Base-by-base conservation (phyloP, 2,888 invertebrate species). In the Caenorhabditis drosophilae region DNA sequence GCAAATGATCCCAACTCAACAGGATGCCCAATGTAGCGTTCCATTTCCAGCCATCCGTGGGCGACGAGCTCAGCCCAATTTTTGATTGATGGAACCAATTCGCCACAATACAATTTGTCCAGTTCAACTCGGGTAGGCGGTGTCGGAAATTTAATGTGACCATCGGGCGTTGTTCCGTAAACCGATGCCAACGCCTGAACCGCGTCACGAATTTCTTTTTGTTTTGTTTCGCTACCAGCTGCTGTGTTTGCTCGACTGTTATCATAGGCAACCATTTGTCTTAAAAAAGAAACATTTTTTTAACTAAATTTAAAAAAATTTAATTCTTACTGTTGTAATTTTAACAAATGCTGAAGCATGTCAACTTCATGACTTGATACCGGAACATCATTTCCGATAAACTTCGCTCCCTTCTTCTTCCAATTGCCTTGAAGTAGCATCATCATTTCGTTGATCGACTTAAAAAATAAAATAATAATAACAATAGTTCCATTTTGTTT, bases 1-100 rank as follows among this genome's bases (percentile, higher is more conserved):
- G 15, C 44, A 20, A 63, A 57, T 22, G 57, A 48, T 0, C 49
- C 41, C 9, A 63, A 35, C n/a, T 63, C 63, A 9, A 63, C 49
- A 1, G 63, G 49, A 26, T 46, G 53, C 15, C 63, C 63, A n/a
- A 52, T 34, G 26, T 26, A 23, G 38, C 55, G 34, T 46, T 64
- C 58, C 64, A 64, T 64, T 53, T 54, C 54, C 16, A 64, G 16
- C 64, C 64, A 64, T 36, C 64, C 58, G 23, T 64, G 40, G 0
- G 58, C 41, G 0, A 64, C 54, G 2, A 44, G 27, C 22, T 64
- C 64, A 3, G 64, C 58, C 53, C 58, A 64, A 35, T 47, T 18
- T 25, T 41, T 51, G 2, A 64, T 50, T n/a, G 35, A 48, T 2
- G 64, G 64, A 4, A 59, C 64, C 15, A 55, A 26, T 15, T 59